phyloP scores from a whole-genome alignment of 2,113 vertebrate genomes.

The Catharus minimus region DNA sequence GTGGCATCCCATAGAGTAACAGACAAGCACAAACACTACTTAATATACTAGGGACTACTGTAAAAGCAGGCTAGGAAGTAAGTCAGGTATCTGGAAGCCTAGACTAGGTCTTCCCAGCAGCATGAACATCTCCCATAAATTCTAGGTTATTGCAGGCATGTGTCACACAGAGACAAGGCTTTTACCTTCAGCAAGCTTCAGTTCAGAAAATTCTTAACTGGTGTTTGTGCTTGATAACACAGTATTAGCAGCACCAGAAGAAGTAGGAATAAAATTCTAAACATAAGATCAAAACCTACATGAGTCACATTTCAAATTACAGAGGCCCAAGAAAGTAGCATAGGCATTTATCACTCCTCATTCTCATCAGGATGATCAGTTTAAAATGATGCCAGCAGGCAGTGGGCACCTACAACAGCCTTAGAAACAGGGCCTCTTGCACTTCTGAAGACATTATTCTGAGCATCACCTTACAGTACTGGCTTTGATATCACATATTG shows the following conservation, averaged over 20 bases:
- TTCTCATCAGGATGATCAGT: not conserved
- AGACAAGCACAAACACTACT: not conserved
- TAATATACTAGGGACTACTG: not conserved
- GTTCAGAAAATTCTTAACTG: not conserved
- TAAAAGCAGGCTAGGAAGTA: not conserved
- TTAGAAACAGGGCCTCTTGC: not conserved
- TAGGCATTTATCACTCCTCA: not conserved
- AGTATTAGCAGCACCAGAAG: not conserved
- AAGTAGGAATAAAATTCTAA: not conserved
- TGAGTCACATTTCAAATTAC: not conserved
- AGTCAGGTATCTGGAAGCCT: not conserved
- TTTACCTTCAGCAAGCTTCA: not conserved
- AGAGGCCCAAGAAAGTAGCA: not conserved
- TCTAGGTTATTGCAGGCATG: not conserved
- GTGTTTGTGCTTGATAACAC: not conserved
- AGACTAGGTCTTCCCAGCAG: not conserved
- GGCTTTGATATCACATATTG: not conserved
- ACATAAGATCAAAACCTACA: not conserved
- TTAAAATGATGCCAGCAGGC: not conserved
- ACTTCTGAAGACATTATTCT: not conserved
- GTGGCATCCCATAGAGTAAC: not conserved
- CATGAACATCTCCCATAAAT: not conserved
- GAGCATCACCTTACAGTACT: fast-evolving
- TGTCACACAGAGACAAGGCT: not conserved
- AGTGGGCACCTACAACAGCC: not conserved